Evolutionary conservation across 2,113 vertebrate species (phyloP), one percentile per base, ranked within the genome.

Genomic region (Hippocampus guttulatus): DNA sequence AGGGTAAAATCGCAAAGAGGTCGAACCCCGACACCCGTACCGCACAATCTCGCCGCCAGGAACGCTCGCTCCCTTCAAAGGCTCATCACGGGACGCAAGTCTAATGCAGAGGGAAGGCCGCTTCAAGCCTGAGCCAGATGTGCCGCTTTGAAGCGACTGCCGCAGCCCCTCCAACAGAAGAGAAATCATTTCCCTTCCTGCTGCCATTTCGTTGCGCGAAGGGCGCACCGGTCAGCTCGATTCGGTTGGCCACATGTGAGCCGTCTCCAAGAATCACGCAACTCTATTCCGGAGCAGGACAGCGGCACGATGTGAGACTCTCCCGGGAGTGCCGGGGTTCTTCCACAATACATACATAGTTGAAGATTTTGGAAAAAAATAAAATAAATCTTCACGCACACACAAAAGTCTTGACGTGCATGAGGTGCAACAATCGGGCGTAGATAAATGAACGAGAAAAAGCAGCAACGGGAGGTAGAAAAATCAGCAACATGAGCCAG

Each of bases 381-480:
- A 79, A 81, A 68, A 27, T 41, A 0, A 70, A 76, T 74, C 85
- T 85, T 76, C 80, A 86, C 70, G 80, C 84, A 76, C 87, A 84
- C 52, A 77, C 83, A 55, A 81, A 38, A 67, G 76, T 73, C 75
- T 67, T 70, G 77, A 83, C 84, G 81, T 76, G 84, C 77, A 70
- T 62, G 41, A 86, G 85, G 81, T 79, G 81, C 80, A 49, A 85
- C 76, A 81, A 87, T 88, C 82, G 79, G 70, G 75, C 45, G 79
- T 72, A 82, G 80, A 89, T 89, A 84, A 90, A 90, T 87, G 88
- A 84, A 91, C 85, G 85, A 87, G 78, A 81, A 84, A 84, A 77
- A 52, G 77, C 85, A 75, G 81, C 72, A 87, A 85, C 85, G 80
- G 72, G 73, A 85, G 83, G 62, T 67, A 45, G 83, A 75, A 82